These are phyloP conservation scores for Altica lythri DNA, from an alignment of 2,888 invertebrate genomes.

Conservation along the genomic window DNA sequence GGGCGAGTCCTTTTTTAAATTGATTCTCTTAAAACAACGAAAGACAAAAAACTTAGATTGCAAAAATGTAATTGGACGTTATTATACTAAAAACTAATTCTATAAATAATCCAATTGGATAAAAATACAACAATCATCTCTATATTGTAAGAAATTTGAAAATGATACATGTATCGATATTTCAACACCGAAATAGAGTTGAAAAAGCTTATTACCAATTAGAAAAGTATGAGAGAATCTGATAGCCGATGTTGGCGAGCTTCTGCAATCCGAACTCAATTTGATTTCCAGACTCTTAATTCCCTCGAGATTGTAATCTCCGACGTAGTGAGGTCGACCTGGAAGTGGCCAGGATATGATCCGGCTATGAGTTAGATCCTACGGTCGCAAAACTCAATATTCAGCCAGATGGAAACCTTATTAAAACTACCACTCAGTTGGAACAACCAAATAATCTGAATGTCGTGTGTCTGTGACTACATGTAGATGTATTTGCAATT, in stretches of 20 bases:
- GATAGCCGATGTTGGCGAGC: conserved; percentile 47
- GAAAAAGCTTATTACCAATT: conserved; percentile 43
- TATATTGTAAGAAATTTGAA: too few species aligned
- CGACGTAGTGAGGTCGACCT: conserved; percentile 56
- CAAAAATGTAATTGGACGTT: too few species aligned
- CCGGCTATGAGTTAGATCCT: conserved; percentile 42
- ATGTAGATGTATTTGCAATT: conserved; percentile 52
- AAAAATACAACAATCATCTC: too few species aligned
- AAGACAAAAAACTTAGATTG: too few species aligned
- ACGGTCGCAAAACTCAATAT: conserved; percentile 57
- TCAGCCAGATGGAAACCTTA: conserved; percentile 60
- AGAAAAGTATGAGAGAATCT: conserved; percentile 48
- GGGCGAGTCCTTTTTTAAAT: too few species aligned
- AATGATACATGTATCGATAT: too few species aligned
- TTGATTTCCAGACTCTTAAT: conserved; percentile 56
- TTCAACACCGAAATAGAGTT: too few species aligned
- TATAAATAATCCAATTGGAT: too few species aligned
- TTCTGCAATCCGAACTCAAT: conserved; percentile 59
- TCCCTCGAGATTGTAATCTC: conserved; percentile 57
- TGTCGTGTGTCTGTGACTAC: conserved; percentile 41
- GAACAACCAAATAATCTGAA: conserved; percentile 46
- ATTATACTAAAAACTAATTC: too few species aligned
- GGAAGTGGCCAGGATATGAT: conserved; percentile 55
- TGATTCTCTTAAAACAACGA: too few species aligned
- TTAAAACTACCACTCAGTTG: conserved; percentile 58